Base-by-base conservation (phyloP, 2,888 invertebrate genomes). In the Lasioglossum villosulum region DNA sequence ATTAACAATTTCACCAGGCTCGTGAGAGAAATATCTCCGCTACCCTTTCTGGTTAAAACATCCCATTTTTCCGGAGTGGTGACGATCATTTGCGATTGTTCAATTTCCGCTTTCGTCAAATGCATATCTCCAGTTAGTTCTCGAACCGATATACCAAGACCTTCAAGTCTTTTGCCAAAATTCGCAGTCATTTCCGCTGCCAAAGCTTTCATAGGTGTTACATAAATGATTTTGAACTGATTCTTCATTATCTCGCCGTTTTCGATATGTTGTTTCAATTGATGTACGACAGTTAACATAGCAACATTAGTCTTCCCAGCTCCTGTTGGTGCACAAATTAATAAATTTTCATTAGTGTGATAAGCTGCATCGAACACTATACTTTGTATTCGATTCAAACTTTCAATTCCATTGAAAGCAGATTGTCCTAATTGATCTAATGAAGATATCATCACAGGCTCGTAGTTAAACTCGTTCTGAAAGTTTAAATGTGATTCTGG, bases 51-150 rank as follows among this genome's bases (percentile, higher is more conserved):
- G 0, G 99, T 99, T 1, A 99, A 99, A 10, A 99, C 99, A 95
- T 99, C 99, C 99, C 99, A 99, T 93, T 99, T 99, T 95, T 99
- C 99, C 0, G 99, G 99, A 0, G 99, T 99, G 2, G 99, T 99
- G 1, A 99, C 98, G 73, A 99, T 96, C 97, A 99, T 99, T 95
- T 99, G 99, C 0, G 99, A 99, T 93, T 98, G 97, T 72, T 97
- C 97, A 84, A 99, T 98, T 95, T 99, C 99, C 6, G 97, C 96
- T 95, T 99, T 99, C 0, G 99, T 98, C 30, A 99, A 96, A 92
- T 99, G 99, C 98, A 99, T 99, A 94, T 99, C 99, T 27, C 99
- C 99, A 0, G 99, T 99, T 89, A 99, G 95, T 95, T 99, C 99
- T 78, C 97, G 96, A 0, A 99, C 99, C 0, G 96, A 94, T 42